phyloP scores from a whole-genome alignment of 2,113 vertebrate species.

The Peromyscus leucopus region DNA sequence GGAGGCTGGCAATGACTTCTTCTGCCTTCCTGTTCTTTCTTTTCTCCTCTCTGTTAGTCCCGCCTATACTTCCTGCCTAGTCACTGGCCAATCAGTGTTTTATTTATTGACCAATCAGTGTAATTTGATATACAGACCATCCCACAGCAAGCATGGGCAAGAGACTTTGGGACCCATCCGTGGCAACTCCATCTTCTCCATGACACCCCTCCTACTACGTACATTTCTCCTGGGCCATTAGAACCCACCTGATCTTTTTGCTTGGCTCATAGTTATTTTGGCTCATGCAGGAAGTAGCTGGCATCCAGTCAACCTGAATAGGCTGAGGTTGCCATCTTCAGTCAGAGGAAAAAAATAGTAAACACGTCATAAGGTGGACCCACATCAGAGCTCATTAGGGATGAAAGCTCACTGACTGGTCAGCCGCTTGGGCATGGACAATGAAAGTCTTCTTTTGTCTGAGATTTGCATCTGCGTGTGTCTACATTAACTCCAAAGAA shows the following conservation, averaged over 20 bases:
- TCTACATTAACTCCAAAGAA: constrained; percentile 31
- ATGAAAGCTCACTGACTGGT: background rate
- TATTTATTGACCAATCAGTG: no score
- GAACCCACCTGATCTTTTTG: constrained; percentile 14
- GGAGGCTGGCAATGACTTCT: no score
- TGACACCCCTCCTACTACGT: background rate
- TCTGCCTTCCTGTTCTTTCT: no score
- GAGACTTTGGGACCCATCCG: constrained; percentile 1
- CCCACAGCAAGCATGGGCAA: background rate
- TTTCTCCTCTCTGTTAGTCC: no score
- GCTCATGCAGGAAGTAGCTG: constrained; percentile 41
- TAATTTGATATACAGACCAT: no score
- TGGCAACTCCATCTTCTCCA: background rate
- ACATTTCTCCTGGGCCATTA: constrained; percentile 18
- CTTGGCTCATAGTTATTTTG: constrained; percentile 62
- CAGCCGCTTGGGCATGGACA: background rate
- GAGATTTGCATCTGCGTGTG: background rate
- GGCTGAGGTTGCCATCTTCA: constrained; percentile 13
- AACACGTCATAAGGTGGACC: constrained; percentile 49
- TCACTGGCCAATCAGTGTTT: no score
- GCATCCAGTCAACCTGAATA: constrained; percentile 24
- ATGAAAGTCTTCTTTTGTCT: constrained; percentile 21
- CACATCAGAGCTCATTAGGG: constrained; percentile 15
- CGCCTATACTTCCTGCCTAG: no score
- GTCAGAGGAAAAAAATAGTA: constrained; percentile 67